Base-by-base conservation (phyloP, 2,888 invertebrate genomes). In the Heliconius erato region DNA sequence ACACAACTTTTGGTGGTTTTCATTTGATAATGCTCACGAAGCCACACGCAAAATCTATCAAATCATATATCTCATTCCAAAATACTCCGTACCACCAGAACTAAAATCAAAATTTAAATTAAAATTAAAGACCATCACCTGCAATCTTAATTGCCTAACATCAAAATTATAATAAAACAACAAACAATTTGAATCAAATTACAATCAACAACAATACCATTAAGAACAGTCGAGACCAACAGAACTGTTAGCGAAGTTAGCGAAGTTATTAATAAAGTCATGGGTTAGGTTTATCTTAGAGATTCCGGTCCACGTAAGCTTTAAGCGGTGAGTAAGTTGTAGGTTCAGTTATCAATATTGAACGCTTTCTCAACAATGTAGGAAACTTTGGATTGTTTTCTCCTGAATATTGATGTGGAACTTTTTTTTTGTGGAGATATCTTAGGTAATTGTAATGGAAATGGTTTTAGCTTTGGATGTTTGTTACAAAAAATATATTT, bases 261-360 rank as follows among this genome's bases (percentile, higher is more conserved):
- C 77, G 9, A 78, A 78, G 77, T 78, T 78, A 78, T 78, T 78
- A 78, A 78, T 78, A 78, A 78, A 78, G 77, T 78, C 77, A 67
- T 26, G 65, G 65, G 35, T 65, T 28, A 63, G 77, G 65, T 78
- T 78, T 78, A 78, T 78, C 77, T 78, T 65, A n/a, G 77, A 65
- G 77, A 78, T 65, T 44, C 65, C 65, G 65, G 67, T 44, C 44
- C 65, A 78, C 77, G 77, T 78, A 78, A 78, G 77, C 77, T 65
- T 67, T 78, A 77, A 77, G 77, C 74, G 74, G 54, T 74, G 44
- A n/a, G n/a, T n/a, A n/a, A 74, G 32, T 74, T 59, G 59, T 35
- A 59, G 35, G 74, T 74, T 74, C 35, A 59, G 74, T 59, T 74
- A 74, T 74, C 74, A 74, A 74, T 74, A 59, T 74, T 74, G 59